Evolutionary conservation across 2,113 vertebrate genomes (phyloP).

Genomic region (Eulemur macaco): DNA sequence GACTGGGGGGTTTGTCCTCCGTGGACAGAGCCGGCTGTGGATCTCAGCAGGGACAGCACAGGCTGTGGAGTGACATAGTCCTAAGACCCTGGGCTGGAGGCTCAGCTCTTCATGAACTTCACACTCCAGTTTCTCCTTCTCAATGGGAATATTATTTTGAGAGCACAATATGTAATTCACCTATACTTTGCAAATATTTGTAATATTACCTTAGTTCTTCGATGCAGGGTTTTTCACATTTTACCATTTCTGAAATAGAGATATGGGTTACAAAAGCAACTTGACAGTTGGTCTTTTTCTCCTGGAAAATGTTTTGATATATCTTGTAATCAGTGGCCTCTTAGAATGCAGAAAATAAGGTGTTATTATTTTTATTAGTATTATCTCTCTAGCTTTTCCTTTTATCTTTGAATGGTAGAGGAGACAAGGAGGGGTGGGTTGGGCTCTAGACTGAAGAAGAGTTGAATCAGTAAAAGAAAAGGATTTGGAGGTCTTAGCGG

Average conservation of each 20-base stretch:
- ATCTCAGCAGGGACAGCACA: rapidly evolving
- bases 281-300: slow-evolving; percentile 24
- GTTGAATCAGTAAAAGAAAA: neutral
- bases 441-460: neutral
- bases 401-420: neutral
- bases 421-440: no score
- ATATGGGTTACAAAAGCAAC: neutral
- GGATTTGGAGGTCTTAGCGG: neutral
- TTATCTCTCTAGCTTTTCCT: neutral
- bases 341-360: neutral
- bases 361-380: neutral
- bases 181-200: neutral
- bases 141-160: neutral
- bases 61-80: neutral
- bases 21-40: rapidly evolving
- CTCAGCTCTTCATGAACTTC: rapidly evolving
- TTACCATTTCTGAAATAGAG: neutral
- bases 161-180: neutral
- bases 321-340: neutral
- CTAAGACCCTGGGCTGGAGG: neutral
- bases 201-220: neutral
- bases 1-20: neutral
- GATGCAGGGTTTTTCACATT: neutral
- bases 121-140: neutral
- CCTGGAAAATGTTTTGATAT: slow-evolving; percentile 11